These are phyloP conservation scores for Ommatoiulus sabulosus DNA, from an alignment of 2,888 invertebrate genomes.

Conservation along the genomic window DNA sequence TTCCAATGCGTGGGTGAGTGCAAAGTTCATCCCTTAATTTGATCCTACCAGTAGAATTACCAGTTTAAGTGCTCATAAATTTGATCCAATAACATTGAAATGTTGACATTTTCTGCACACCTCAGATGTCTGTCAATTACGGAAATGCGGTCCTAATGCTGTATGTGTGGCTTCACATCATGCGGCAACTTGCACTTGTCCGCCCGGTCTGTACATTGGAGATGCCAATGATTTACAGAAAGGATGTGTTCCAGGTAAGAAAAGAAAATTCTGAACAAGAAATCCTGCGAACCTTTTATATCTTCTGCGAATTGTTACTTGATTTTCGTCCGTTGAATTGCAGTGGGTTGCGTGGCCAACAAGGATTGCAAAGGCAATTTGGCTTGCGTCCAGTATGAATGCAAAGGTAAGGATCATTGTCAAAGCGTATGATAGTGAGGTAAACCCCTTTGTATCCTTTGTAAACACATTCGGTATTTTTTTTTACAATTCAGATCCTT, in stretches of 20 bases:
- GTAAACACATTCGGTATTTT: not conserved
- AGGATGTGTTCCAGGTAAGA: slow-evolving; percentile 63
- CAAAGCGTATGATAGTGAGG: not conserved
- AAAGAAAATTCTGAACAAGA: not conserved
- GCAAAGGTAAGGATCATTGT: slow-evolving; percentile 71
- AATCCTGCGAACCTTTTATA: slow-evolving; percentile 21
- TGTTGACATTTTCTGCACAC: not conserved
- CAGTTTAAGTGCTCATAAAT: too few relatives aligned
- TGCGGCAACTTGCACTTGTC: slow-evolving; percentile 89
- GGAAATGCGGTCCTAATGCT: slow-evolving; percentile 86
- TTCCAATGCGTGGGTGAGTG: slow-evolving; percentile 56
- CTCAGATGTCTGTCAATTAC: slow-evolving; percentile 73
- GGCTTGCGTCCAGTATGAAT: slow-evolving; percentile 84
- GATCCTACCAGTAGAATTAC: too few relatives aligned
- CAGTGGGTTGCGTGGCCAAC: slow-evolving; percentile 54
- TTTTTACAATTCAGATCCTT: slow-evolving; percentile 55
- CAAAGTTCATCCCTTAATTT: not conserved
- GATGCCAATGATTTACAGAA: slow-evolving; percentile 79
- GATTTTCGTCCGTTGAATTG: not conserved
- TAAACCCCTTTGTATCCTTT: too few relatives aligned
- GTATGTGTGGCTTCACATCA: slow-evolving; percentile 91
- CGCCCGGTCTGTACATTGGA: slow-evolving; percentile 86
- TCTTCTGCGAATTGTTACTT: not conserved
- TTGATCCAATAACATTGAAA: too few relatives aligned
- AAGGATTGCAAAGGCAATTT: slow-evolving; percentile 62